Evolutionary conservation across 1,140 invertebrate species (phyloP).

Genomic region (Plectrocnemia conspersa): DNA sequence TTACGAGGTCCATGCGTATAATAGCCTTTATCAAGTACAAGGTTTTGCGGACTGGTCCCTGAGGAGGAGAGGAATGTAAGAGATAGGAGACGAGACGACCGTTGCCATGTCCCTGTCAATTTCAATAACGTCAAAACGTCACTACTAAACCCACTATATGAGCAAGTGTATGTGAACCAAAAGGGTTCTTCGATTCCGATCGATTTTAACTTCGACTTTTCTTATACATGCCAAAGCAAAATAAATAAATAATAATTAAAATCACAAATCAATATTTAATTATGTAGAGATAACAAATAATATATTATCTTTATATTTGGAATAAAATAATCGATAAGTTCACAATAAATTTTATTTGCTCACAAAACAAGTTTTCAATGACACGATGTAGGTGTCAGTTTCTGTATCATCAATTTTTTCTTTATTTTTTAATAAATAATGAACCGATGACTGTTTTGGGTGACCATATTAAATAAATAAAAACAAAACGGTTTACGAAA

Average conservation of each 20-base stretch:
- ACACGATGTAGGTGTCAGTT: conserved; percentile 35
- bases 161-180: too few species aligned
- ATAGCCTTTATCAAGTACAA: conserved; percentile 13
- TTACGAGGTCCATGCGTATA: too few species aligned
- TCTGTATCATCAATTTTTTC: conserved; percentile 28
- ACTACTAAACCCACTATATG: conserved; percentile 18
- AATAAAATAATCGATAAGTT: too few species aligned
- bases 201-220: too few species aligned
- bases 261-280: too few species aligned
- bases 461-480: conserved; percentile 14
- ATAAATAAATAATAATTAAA: too few species aligned
- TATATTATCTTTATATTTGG: too few species aligned
- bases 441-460: conserved; percentile 20
- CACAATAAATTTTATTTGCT: too few species aligned
- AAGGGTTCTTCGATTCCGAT: too few species aligned
- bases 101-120: conserved; percentile 34
- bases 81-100: conserved; percentile 25
- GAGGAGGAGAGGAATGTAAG: conserved; percentile 20
- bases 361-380: conserved; percentile 23
- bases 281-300: too few species aligned
- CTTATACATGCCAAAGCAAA: too few species aligned
- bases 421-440: conserved; percentile 24
- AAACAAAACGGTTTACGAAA: conserved; percentile 12
- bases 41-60: conserved; percentile 24
- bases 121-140: conserved; percentile 33